Evolutionary conservation across 2,113 vertebrate species (phyloP), one percentile per base, ranked within the genome.

Genomic region (Grallaria varia): DNA sequence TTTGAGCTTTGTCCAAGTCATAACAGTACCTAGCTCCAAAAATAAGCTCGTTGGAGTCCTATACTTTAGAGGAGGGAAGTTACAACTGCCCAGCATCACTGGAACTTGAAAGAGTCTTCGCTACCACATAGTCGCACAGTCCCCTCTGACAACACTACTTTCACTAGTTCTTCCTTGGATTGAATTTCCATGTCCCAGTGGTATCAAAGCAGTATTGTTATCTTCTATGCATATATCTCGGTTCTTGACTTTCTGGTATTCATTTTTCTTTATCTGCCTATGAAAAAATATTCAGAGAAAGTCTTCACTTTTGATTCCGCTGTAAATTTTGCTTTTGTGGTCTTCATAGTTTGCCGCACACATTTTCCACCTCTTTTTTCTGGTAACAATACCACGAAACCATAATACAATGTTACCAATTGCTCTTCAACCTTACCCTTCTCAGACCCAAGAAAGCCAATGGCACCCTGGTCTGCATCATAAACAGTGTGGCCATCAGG

Each of bases 1-100:
- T 96, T 93, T 93, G 76, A 93, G 86, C 66, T 89, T 60, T 66
- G 37, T 86, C 87, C 94, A 95, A 91, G 56, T 79, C 55, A 24
- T 63, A 95, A 75, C 44, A 74, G 12, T 21, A 69, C 14, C 45
- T 66, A 85, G 45, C 17, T 72, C 25, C 80, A 87, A 89, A 86
- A 58, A 5, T 39, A 82, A 68, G 62, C 21, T 87, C 47, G 49
- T 0, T 86, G 69, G 27, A 84, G 37, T 50, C 19, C 28, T 52
- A 4, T 53, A 37, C 4, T 59, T 58, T 22, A 60, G n/a, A 66
- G 1, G 0, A 77, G 24, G 16, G 33, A 84, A 78, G 33, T 71
- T 67, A 77, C 9, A 89, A 89, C 42, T 89, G 30, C 80, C 42
- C 73, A 76, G n/a, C 8, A 31, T 39, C 64, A 72, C 56, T 84